Conservation (phyloP, 1,140 invertebrate genomes). For the Radopholus similis region DNA sequence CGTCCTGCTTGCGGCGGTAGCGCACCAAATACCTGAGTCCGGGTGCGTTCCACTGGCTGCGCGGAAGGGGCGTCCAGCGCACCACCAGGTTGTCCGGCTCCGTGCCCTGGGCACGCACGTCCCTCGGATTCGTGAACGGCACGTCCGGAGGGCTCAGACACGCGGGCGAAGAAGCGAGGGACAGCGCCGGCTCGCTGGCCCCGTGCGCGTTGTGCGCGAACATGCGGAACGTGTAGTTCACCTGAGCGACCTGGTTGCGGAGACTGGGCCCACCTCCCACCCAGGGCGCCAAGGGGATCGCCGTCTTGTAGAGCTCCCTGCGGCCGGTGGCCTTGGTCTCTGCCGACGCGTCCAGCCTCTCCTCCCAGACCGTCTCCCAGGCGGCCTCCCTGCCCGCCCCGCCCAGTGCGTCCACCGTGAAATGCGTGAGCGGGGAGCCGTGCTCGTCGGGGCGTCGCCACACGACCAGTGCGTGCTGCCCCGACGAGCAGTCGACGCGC, state of each 20-base stretch:
- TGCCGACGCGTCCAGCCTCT: constrained; percentile 19
- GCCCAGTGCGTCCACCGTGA: constrained; percentile 68
- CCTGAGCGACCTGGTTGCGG: constrained; percentile 66
- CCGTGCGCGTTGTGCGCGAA: constrained; percentile 89
- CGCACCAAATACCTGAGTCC: constrained; percentile 84
- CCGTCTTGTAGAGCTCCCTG: constrained; percentile 27
- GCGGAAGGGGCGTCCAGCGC: constrained; percentile 74
- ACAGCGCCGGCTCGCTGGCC: constrained; percentile 71
- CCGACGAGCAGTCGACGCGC: constrained; percentile 68
- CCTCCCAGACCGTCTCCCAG: constrained; percentile 68
- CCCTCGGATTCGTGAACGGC: constrained; percentile 69
- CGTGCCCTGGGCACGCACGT: constrained; percentile 76
- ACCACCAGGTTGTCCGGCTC: constrained; percentile 84
- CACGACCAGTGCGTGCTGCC: constrained; percentile 68
- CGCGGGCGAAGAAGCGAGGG: constrained; percentile 67
- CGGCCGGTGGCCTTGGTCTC: background rate
- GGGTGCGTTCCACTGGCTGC: constrained; percentile 91
- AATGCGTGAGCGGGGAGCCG: constrained; percentile 84
- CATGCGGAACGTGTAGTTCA: constrained; percentile 93
- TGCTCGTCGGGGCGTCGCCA: constrained; percentile 89
- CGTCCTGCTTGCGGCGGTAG: constrained; percentile 72
- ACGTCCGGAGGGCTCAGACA: constrained; percentile 46
- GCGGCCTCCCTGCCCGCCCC: constrained; percentile 86
- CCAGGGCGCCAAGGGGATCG: constrained; percentile 57
- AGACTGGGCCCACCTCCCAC: constrained; percentile 13